Evolutionary conservation across 2,113 vertebrate genomes (phyloP), one percentile per base, ranked within the genome.

Genomic region (Bubo scandiacus): DNA sequence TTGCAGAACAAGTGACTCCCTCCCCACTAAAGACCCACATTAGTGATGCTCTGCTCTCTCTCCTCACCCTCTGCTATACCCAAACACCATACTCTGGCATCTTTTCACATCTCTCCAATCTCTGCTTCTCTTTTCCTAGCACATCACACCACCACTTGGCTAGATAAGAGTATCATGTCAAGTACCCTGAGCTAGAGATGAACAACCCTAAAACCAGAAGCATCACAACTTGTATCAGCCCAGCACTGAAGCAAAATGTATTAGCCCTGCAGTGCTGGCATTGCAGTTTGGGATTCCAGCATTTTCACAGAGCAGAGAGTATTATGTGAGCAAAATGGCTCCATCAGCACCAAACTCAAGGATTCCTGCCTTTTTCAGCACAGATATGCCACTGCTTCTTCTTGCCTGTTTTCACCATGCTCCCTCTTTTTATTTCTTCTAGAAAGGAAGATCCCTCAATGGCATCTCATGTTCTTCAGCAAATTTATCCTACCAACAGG

Each of bases 301-400:
- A 34, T 27, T 66, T 68, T 38, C 82, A 77, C 10, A 30, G 58
- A 40, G 34, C 82, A 77, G 9, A 30, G 58, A 40, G 34, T 2
- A 14, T 11, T 54, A 0, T 9, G 18, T 7, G 12, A 67, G 47
- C 20, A 40, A 55, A 42, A 11, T 7, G 5, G 6, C 18, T 89
- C 49, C 3, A 1, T 22, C 21, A 38, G 32, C 57, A 57, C 23
- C 79, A 61, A 20, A 21, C 13, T 26, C 23, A 7, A 78, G 30
- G 23, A 70, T 70, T 67, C 34, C 54, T 47, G 5, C 2, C 36
- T 65, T 63, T 79, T 47, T 27, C 40, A 42, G 9, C 21, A 74
- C 21, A 61, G 10, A 23, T 20, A 6, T 0, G 2, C 5, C 3
- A 1, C 55, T 49, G 18, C 38, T 42, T 0, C 25, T 12, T 27